phyloP scores from a whole-genome alignment of 2,113 vertebrate genomes.

The Tetrao urogallus region DNA sequence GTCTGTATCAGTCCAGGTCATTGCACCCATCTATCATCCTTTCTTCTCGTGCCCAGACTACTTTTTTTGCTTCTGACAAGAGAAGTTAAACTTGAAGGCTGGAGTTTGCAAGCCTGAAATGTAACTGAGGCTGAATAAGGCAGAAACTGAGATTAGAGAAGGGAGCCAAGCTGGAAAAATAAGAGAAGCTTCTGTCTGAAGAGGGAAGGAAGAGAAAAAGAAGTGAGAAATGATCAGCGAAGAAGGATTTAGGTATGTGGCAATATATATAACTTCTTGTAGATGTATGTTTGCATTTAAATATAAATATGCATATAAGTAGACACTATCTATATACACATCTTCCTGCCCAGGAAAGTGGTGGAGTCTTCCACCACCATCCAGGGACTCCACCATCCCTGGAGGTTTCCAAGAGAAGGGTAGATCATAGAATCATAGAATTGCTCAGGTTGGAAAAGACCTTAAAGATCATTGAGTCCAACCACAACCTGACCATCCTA shows the following conservation, averaged over 20 bases:
- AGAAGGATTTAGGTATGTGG: background rate
- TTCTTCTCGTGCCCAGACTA: background rate
- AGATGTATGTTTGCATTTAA: background rate
- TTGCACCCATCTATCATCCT: background rate
- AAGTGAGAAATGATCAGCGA: background rate
- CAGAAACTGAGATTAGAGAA: background rate
- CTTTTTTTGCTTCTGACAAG: background rate
- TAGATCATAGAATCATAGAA: too few relatives aligned
- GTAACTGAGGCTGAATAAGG: background rate
- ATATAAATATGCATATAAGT: background rate
- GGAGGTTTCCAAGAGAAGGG: too few relatives aligned
- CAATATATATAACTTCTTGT: background rate
- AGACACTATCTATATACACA: background rate
- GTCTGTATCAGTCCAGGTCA: slow-evolving; percentile 7
- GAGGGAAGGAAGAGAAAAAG: background rate
- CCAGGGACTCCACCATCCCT: too few relatives aligned
- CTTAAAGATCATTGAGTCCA: too few relatives aligned
- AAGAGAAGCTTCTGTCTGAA: background rate
- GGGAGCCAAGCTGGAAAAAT: background rate
- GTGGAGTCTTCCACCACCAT: too few relatives aligned
- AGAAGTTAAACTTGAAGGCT: background rate
- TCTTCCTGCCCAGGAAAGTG: too few relatives aligned
- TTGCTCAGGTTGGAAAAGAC: too few relatives aligned
- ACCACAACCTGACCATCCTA: too few relatives aligned
- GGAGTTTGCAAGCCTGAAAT: background rate